Conservation (phyloP, 92 coral and sea anemone species). For the Porites divaricata region DNA sequence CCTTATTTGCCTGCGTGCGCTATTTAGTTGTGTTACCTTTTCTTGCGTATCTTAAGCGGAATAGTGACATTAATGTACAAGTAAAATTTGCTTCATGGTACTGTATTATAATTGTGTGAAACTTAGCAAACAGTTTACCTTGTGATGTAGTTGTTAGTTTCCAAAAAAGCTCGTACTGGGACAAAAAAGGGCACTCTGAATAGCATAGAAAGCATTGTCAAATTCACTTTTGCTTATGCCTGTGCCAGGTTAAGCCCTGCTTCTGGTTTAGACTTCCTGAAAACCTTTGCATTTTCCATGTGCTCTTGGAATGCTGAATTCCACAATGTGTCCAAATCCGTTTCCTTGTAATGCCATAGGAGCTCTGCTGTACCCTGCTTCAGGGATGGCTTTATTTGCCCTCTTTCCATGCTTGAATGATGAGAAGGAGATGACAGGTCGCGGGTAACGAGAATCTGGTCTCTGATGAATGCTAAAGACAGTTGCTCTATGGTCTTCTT, state of each 20-base stretch:
- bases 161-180: background rate
- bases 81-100: no score
- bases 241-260: slow-evolving; percentile 30
- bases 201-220: background rate
- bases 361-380: slow-evolving; percentile 33
- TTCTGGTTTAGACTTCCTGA: slow-evolving; percentile 33
- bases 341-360: slow-evolving; percentile 16
- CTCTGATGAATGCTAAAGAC: slow-evolving; percentile 1
- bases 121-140: background rate
- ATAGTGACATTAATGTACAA: no score
- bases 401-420: slow-evolving; percentile 45
- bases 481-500: background rate
- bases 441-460: slow-evolving; percentile 18
- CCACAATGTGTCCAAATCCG: slow-evolving; percentile 43
- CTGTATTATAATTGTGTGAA: no score
- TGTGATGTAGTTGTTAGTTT: background rate
- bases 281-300: slow-evolving; percentile 39
- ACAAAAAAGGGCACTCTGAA: background rate
- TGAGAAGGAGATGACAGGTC: slow-evolving; percentile 31
- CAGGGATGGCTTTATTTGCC: slow-evolving; percentile 25
- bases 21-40: no score
- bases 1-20: no score
- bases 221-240: background rate
- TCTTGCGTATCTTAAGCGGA: no score
- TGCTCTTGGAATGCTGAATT: slow-evolving; percentile 45